Base-by-base conservation (phyloP, 2,797 vertebrate genomes). In the Liasis olivaceus region DNA sequence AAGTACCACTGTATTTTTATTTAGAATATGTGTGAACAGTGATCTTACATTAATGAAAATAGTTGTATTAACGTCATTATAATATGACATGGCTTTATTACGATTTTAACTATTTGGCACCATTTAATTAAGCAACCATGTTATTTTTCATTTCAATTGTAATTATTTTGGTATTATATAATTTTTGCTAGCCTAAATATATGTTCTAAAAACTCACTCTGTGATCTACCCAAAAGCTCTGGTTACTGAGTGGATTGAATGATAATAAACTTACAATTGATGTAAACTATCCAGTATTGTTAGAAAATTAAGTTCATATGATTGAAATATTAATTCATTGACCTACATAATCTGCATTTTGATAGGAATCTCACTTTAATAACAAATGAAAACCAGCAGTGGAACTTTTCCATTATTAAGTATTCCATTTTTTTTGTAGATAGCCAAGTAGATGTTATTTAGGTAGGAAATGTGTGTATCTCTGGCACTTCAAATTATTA, bases 101-200 rank as follows among this genome's bases (percentile, higher is more conserved):
- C 0, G 15, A 47, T n/a, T 62, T 22, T 36, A 77, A 15, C 60
- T 47, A 87, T 91, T 60, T 58, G 56, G 8, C 24, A 56, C 2
- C 20, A n/a, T n/a, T 69, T 69, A 89, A 51, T 72, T 51, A 69
- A 86, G 31, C 62, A 91, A 85, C 20, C 11, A 62, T n/a, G 60
- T 26, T 11, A 14, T 0, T 66, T 60, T 91, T 90, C 22, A n/a
- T n/a, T 66, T 17, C 4, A 11, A 9, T 0, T 88, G n/a, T 47
- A 5, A 5, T 66, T 93, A 36, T 89, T 63, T 87, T 91, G 90
- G 36, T 17, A 89, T 28, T 20, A 91, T 24, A 12, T 17, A 8
- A 0, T 86, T 20, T 5, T 88, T 89, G 42, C 93, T 54, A 31
- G 87, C 81, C 42, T 26, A 90, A 24, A 58, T 93, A 0, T 89